Percentiles rank a stretch among this genome's conserved stretches.
These are phyloP conservation scores for Thalassarche chlororhynchos DNA, from an alignment of 2,113 vertebrate genomes.

Conservation along the genomic window DNA sequence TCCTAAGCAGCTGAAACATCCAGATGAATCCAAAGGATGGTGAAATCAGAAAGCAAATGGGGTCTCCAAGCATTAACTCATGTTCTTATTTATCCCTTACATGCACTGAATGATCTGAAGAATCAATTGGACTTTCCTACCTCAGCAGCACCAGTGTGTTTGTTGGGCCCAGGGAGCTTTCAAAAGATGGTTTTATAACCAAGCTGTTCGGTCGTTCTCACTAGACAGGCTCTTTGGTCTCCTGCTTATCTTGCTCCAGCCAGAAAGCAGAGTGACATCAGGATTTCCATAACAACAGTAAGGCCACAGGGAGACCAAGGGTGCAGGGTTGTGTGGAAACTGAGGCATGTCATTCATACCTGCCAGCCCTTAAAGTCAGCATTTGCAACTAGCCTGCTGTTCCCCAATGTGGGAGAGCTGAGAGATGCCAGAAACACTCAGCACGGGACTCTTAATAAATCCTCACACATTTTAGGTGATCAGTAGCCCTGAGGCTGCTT, in stretches of 20 bases:
- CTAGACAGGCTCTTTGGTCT: conserved; percentile 51
- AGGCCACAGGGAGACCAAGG: neutral
- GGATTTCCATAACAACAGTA: conserved; percentile 34
- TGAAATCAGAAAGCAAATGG: neutral
- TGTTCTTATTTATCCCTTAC: neutral
- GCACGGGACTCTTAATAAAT: neutral
- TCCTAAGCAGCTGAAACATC: neutral
- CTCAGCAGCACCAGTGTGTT: conserved; percentile 11
- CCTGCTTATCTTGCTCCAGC: neutral
- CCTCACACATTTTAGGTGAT: neutral
- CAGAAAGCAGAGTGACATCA: conserved; percentile 59
- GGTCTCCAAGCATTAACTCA: neutral
- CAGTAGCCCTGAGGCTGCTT: neutral
- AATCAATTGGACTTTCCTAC: neutral
- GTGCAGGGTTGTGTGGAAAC: neutral
- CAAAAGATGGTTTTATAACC: neutral
- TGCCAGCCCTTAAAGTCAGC: neutral
- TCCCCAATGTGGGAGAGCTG: neutral
- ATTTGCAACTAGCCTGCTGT: neutral
- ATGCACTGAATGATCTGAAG: neutral
- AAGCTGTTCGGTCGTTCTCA: conserved; percentile 24
- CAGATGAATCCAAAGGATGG: neutral
- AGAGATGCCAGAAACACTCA: neutral
- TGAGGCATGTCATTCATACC: neutral
- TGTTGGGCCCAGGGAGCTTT: conserved; percentile 13